Conservation (phyloP, 2,113 vertebrate species). For the Pedionomus torquatus region DNA sequence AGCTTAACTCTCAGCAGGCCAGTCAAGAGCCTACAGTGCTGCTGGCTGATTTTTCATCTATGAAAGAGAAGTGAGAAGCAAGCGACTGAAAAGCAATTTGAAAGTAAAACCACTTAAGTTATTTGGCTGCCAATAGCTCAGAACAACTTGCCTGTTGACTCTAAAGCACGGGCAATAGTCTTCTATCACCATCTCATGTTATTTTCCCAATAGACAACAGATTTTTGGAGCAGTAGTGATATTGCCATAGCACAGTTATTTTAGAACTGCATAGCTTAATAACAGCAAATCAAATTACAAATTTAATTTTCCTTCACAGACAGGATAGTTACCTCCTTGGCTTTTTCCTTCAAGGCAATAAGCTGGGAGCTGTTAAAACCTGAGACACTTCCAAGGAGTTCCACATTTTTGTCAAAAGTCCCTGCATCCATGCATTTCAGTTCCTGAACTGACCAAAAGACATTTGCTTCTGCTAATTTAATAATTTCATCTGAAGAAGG, state of each 20-base stretch:
- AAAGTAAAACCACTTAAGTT: neutral
- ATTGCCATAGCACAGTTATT: conserved; percentile 31
- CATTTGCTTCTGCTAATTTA: conserved; percentile 77
- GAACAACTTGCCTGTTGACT: neutral
- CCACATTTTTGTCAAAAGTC: conserved; percentile 74
- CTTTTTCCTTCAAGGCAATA: conserved; percentile 77
- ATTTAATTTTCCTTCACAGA: neutral
- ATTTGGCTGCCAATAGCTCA: neutral
- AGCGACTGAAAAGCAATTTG: neutral
- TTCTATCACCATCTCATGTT: neutral
- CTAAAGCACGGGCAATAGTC: conserved; percentile 1
- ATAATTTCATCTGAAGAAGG: conserved; percentile 75
- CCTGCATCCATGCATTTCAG: conserved; percentile 73
- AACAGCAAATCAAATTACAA: conserved; percentile 34
- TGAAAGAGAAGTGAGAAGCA: conserved; percentile 5
- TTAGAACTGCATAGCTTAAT: conserved; percentile 31
- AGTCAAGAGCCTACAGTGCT: neutral
- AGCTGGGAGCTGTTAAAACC: conserved; percentile 74
- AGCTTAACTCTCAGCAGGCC: neutral
- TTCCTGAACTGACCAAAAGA: conserved; percentile 75
- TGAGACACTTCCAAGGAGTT: conserved; percentile 73
- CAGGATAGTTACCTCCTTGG: conserved; percentile 69
- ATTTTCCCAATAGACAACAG: conserved; percentile 32
- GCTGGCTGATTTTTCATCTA: neutral
- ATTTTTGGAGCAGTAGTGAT: neutral